These are phyloP conservation scores for Zaprionus davidi DNA, from an alignment of 1,140 invertebrate genomes.

Conservation along the genomic window DNA sequence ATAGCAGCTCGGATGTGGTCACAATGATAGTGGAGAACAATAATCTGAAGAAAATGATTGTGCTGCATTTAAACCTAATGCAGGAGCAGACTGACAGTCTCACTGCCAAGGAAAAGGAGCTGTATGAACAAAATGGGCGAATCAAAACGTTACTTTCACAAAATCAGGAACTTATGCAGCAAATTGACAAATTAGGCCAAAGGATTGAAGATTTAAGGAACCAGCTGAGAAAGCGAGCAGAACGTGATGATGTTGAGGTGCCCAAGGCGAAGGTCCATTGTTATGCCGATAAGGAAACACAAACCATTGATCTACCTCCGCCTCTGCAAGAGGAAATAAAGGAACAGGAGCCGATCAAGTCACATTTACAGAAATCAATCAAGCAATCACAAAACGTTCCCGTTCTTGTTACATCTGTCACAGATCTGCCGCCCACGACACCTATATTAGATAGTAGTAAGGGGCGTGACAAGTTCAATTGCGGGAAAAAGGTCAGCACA, in stretches of 20 bases:
- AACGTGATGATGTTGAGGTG: conserved; percentile 50
- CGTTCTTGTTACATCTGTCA: conserved; percentile 40
- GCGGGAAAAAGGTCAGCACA: conserved; percentile 67
- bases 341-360: neutral
- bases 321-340: conserved; percentile 1
- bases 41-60: conserved; percentile 84
- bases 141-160: conserved; percentile 48
- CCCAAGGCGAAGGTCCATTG: conserved; percentile 53
- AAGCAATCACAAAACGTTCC: conserved; percentile 10
- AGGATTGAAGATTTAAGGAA: conserved; percentile 55
- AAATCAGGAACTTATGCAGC: conserved; percentile 56
- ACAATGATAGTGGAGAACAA: conserved; percentile 71
- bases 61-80: conserved; percentile 90
- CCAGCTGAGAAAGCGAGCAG: conserved; percentile 46
- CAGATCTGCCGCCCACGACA: conserved; percentile 22
- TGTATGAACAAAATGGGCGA: conserved; percentile 71
- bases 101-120: conserved; percentile 88
- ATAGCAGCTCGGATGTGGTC: conserved; percentile 48
- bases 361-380: conserved; percentile 2
- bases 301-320: conserved; percentile 9
- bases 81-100: conserved; percentile 90
- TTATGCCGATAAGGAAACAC: conserved; percentile 57
- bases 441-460: conserved; percentile 37
- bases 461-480: conserved; percentile 56
- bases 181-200: conserved; percentile 47